Conservation (phyloP, 2,888 invertebrate genomes). For the Caenorhabditis macrosperma region DNA sequence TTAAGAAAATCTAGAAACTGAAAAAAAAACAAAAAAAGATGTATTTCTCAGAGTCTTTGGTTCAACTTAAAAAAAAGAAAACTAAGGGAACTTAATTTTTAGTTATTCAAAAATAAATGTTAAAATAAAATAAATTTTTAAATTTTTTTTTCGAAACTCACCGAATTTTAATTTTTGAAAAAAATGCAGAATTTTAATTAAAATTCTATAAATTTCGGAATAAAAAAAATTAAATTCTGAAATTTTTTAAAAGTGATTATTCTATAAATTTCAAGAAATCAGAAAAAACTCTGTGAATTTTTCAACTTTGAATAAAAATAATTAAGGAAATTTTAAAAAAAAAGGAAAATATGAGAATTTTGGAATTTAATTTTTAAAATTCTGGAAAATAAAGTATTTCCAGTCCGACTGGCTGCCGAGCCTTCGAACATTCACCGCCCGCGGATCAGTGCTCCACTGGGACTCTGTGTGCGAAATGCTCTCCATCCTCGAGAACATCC, state of each 20-base stretch:
- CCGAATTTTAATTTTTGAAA: no score
- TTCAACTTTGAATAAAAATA: no score
- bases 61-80: no score
- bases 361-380: not conserved
- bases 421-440: slow-evolving; percentile 10
- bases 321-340: not conserved
- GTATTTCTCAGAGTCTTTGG: not conserved
- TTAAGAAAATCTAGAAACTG: not conserved
- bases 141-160: not conserved
- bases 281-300: not conserved
- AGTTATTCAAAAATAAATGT: not conserved
- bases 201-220: no score
- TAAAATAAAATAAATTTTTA: not conserved
- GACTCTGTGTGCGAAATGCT: slow-evolving; percentile 24
- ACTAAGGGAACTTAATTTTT: no score
- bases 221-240: no score
- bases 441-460: slow-evolving; percentile 20
- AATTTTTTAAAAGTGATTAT: not conserved
- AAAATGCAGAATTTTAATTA: no score
- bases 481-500: slow-evolving; percentile 8
- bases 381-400: slow-evolving; percentile 1
- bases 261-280: no score
- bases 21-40: not conserved
- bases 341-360: no score
- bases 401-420: slow-evolving; percentile 37